Base-by-base conservation (phyloP, 2,888 invertebrate species). In the Athetis lepigone region DNA sequence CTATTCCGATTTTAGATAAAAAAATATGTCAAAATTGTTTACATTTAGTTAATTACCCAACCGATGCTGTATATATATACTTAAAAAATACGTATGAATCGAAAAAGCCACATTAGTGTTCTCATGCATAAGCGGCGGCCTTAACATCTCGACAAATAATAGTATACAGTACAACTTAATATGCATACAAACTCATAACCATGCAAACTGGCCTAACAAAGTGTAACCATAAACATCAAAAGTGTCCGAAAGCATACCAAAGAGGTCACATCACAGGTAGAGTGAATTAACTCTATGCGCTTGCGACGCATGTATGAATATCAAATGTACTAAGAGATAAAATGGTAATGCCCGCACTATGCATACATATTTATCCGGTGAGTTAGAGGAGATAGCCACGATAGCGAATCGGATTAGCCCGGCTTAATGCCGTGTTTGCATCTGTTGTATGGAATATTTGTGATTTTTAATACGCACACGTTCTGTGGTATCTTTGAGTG, bases 311-410 rank as follows among this genome's bases (percentile, higher is more conserved):
- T 88, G 90, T 87, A 92, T 93, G 94, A 92, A 94, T 94, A 93
- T 90, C 92, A 91, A 92, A 93, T 91, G 82, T 85, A 82, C 82
- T 88, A 85, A 88, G 86, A 93, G 94, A 94, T 94, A 94, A 94
- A 94, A 94, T 94, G 94, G 88, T 92, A 94, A 94, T 94, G 87
- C 83, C 60, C 51, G 71, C 80, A 85, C 85, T 86, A 88, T 88
- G 88, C 90, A 88, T 88, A 89, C 88, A 90, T 91, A 92, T 91
- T 90, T 92, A 90, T 88, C 63, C 76, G 73, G 84, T 87, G 85
- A 90, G 90, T 91, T 89, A 89, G 83, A 83, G 84, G 77, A 86
- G 90, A 90, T 88, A 90, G 71, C 57, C 69, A 57, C 80, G 88
- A 87, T 88, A 83, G 73, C 70, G 74, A 76, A 85, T 87, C 77